Conservation (phyloP, 2,797 vertebrate genomes). For the Taeniopygia guttata region DNA sequence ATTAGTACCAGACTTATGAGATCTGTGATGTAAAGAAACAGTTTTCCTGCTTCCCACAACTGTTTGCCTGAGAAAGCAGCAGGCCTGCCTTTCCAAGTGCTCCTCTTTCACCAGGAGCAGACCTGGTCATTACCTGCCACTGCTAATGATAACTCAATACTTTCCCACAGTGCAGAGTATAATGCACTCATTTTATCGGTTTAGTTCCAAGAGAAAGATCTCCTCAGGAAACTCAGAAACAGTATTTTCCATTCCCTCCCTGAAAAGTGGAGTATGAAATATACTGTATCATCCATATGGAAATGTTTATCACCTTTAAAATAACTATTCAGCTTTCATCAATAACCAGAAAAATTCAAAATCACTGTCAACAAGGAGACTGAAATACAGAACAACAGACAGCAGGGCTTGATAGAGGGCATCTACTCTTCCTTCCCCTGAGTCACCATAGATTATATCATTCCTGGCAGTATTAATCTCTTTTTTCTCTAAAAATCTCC, state of each 20-base stretch:
- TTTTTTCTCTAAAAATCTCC: background rate
- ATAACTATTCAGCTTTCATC: background rate
- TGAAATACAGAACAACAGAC: background rate
- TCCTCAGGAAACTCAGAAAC: background rate
- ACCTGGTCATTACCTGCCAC: background rate
- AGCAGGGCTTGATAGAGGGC: background rate
- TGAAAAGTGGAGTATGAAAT: background rate
- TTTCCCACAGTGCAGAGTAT: background rate
- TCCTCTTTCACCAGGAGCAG: background rate
- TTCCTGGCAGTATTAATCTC: background rate
- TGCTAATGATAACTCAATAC: background rate
- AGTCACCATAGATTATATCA: background rate
- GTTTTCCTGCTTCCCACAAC: background rate
- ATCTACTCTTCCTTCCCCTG: background rate
- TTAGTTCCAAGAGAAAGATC: background rate
- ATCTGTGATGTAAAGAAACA: background rate
- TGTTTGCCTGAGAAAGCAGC: background rate
- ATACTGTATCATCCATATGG: background rate
- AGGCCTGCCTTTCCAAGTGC: background rate
- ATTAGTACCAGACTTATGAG: background rate
- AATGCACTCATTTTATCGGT: background rate
- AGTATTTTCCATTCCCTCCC: background rate
- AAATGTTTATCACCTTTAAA: background rate
- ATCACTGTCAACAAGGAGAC: background rate
- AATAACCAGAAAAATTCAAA: background rate